A percentile compares a stretch with the other conserved stretches of the same genome.
These are phyloP conservation scores for Emydoidea blandingii DNA, from an alignment of 2,797 vertebrate genomes.

Conservation along the genomic window DNA sequence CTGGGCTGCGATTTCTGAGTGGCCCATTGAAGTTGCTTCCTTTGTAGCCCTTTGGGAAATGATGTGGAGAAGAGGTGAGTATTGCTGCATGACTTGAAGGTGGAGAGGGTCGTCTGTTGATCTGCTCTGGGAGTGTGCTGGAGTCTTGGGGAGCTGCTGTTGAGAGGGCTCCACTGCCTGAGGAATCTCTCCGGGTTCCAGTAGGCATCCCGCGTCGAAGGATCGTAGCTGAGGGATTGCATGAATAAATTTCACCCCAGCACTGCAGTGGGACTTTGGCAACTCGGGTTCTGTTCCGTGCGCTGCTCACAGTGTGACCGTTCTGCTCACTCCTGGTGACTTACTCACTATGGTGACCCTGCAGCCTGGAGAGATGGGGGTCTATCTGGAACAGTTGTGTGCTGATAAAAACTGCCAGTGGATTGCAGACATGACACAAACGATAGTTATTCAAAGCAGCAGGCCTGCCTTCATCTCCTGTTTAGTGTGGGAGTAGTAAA, in stretches of 20 bases:
- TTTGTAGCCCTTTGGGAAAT: not conserved
- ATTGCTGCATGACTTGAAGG: too few relatives aligned
- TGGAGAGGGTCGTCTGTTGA: not conserved
- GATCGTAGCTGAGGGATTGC: too few relatives aligned
- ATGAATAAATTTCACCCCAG: not conserved
- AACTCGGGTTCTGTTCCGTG: not conserved
- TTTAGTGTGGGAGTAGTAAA: too few relatives aligned
- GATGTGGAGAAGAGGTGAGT: not conserved
- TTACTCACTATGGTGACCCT: not conserved
- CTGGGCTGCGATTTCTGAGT: not conserved
- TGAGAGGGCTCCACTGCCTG: too few relatives aligned
- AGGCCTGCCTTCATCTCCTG: too few relatives aligned
- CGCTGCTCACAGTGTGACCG: not conserved
- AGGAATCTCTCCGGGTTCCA: too few relatives aligned
- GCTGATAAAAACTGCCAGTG: not conserved
- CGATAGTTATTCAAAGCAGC: too few relatives aligned
- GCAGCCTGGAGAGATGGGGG: not conserved
- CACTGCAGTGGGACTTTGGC: not conserved
- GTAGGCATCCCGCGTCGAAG: too few relatives aligned
- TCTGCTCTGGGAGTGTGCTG: not conserved
- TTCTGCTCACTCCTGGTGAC: not conserved
- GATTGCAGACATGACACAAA: not conserved
- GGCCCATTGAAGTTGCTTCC: not conserved
- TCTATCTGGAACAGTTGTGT: not conserved
- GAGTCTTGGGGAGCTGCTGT: too few relatives aligned